Base-by-base conservation (phyloP, 2,888 invertebrate genomes). In the Pecten maximus region DNA sequence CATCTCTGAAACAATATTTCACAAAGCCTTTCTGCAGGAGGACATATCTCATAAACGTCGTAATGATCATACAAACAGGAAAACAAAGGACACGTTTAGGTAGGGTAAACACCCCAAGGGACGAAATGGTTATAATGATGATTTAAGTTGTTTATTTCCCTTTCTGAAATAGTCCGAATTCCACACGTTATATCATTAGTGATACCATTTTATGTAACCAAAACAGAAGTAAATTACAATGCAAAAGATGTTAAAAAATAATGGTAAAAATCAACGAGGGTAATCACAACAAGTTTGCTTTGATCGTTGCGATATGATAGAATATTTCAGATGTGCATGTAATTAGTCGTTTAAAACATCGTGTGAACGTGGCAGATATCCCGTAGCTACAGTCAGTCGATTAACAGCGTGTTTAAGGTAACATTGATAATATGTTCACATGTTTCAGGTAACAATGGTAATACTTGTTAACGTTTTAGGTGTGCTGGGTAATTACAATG, bases 401-500 rank as follows among this genome's bases (percentile, higher is more conserved):
- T 44, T 10, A 44, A 12, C 44, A 6, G 44, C 12, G 6, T 44
- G 44, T 44, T 44, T 12, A 12, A 12, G 12, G 12, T 44, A 44
- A 44, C 44, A 12, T 44, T 44, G n/a, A n/a, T n/a, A n/a, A n/a
- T n/a, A n/a, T n/a, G 19, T 54, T 19, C 23, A 28, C 60, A 60
- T 74, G 1, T 35, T 74, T 28, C 74, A 28, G 12, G 28, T 12
- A 28, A 74, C 10, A 0, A 23, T 10, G 28, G 35, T 28, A 35
- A 10, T 28, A 74, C 35, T 40, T 2, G 23, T 44, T 40, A 40
- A 39, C 28, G 16, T 89, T 91, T 40, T 90, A 93, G 94, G 94
- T 48, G 50, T 94, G 39, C 88, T 94, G 90, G 94, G 95, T 28
- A 94, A 94, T 89, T 94, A 92, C 88, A 93, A 95, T 90, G 93